Base-by-base conservation (phyloP, 2,113 vertebrate genomes). In the Hippocampus mohnikei region DNA sequence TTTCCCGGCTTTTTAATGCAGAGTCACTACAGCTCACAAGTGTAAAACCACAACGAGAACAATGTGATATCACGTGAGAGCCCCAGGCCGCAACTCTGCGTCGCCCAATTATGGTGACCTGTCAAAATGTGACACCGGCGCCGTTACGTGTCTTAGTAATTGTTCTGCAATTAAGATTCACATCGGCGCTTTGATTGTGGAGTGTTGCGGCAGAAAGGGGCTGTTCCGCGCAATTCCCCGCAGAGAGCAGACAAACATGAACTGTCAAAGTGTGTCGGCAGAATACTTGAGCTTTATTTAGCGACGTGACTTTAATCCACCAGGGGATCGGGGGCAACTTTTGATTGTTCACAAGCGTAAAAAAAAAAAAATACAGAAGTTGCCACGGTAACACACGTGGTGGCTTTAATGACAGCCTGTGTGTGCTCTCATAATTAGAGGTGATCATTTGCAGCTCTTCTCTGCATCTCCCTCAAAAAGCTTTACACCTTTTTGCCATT, bases 331-430 rank as follows among this genome's bases (percentile, higher is more conserved):
- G 84, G 80, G 83, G 83, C 83, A 77, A 65, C 80, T 27, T 50
- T 66, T 82, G 84, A 87, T 84, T 85, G 86, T 87, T 88, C 88
- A 80, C 87, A 87, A 21, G 76, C 76, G 77, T 79, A 69, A 84
- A 84, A 79, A 46, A 65, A 25, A 15, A 44, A 84, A 69, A 70
- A 75, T 84, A 85, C 63, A 87, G 85, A 90, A 87, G 90, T 91
- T 91, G 88, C 88, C 88, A 91, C 81, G 85, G 90, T 88, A 90
- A 91, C 88, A 68, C 86, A 88, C 81, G 85, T 85, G 85, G 81
- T 87, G 86, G 80, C 83, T 87, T 86, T 89, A 84, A 87, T 90
- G 90, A 88, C 87, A 90, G 81, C 66, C 82, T 84, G 78, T 33
- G 56, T 56, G 55, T 76, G 83, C 81, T 86, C 77, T 79, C 83